Evolutionary conservation across 1,140 invertebrate genomes (phyloP).

Genomic region (Ectropis grisescens): DNA sequence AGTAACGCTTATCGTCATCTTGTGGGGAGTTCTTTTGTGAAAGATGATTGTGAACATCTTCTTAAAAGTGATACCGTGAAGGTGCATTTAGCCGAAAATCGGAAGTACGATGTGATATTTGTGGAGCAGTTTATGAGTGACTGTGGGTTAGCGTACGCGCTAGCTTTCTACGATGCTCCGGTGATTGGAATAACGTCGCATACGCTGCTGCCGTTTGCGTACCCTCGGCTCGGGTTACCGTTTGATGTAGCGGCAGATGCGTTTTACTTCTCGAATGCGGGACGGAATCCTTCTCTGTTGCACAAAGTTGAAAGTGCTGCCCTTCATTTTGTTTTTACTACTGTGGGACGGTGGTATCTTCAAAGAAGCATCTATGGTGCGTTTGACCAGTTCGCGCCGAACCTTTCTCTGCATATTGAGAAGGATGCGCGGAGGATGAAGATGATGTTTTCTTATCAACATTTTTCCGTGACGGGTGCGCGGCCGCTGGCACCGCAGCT

Average conservation of each 20-base stretch:
- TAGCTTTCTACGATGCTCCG: constrained; percentile 70
- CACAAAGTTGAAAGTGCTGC: constrained; percentile 31
- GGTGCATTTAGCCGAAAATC: constrained; percentile 27
- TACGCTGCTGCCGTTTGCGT: constrained; percentile 68
- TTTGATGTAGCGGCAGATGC: constrained; percentile 70
- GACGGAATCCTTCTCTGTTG: constrained; percentile 67
- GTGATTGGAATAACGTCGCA: constrained; percentile 68
- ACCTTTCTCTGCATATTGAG: constrained; percentile 65
- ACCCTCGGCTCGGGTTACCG: constrained; percentile 68
- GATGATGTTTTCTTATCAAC: constrained; percentile 75
- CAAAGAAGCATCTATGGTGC: constrained; percentile 31
- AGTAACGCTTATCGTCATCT: constrained; percentile 24
- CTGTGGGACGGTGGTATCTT: constrained; percentile 20
- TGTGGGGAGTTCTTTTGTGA: background rate
- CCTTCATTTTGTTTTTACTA: constrained; percentile 14
- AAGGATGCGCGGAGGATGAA: constrained; percentile 70
- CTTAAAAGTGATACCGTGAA: constrained; percentile 46
- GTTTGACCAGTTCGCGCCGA: constrained; percentile 63
- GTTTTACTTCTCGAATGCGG: constrained; percentile 59
- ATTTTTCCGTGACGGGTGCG: constrained; percentile 68
- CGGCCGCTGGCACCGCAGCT: constrained; percentile 64
- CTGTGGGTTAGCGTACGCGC: constrained; percentile 72
- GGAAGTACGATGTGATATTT: constrained; percentile 76
- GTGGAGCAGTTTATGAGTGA: constrained; percentile 76
- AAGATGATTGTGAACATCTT: constrained; percentile 41